These are phyloP conservation scores for Urocynchramus pylzowi DNA, from an alignment of 2,113 vertebrate genomes.

Conservation along the genomic window DNA sequence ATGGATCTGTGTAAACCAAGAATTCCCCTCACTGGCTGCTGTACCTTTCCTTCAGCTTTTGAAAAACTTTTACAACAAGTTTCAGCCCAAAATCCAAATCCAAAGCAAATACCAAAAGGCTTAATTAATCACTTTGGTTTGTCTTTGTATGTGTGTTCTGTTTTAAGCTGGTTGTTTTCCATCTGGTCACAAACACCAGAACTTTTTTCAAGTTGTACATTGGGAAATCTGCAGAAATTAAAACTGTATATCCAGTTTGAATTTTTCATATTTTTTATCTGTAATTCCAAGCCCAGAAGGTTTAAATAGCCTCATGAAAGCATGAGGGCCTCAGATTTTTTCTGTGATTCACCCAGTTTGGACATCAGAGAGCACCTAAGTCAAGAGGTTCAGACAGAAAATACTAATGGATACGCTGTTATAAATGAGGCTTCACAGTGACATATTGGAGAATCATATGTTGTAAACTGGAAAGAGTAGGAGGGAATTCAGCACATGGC, in stretches of 20 bases:
- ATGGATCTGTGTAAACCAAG: not conserved
- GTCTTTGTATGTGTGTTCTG: not conserved
- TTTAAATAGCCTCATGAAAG: not conserved
- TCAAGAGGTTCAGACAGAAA: not conserved
- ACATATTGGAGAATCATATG: not conserved
- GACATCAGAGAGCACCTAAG: not conserved
- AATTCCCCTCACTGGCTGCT: not conserved
- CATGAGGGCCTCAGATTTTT: not conserved
- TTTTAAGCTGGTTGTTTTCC: not conserved
- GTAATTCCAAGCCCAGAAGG: not conserved
- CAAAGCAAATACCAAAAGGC: not conserved
- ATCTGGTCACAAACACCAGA: not conserved
- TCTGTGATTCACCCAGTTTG: not conserved
- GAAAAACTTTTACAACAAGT: not conserved
- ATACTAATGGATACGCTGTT: not conserved
- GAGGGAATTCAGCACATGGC: not conserved
- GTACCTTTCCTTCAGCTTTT: not conserved
- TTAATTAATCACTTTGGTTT: not conserved
- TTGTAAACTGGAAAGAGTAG: not conserved
- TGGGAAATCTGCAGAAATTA: not conserved
- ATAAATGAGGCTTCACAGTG: not conserved
- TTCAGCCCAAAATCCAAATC: not conserved
- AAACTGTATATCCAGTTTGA: not conserved
- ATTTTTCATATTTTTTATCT: not conserved
- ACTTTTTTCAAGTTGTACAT: not conserved